Evolutionary conservation across 2,797 vertebrate species (phyloP).

Genomic region (Myiothlypis chrysogaster): DNA sequence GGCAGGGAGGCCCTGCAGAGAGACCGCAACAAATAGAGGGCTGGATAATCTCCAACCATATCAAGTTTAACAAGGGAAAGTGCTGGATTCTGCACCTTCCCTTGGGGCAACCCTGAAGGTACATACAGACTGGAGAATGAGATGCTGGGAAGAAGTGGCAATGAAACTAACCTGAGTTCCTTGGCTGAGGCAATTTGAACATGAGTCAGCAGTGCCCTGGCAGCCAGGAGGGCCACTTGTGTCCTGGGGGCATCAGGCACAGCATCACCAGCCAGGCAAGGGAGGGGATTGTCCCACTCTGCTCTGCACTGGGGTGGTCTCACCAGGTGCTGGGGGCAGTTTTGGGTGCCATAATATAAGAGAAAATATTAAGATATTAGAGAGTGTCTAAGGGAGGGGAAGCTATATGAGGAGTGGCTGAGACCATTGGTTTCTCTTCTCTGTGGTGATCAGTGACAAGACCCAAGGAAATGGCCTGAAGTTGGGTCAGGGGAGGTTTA

Average conservation of each 20-base stretch:
- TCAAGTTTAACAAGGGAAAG: not conserved
- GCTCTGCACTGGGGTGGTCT: fast-evolving
- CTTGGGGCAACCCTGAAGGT: not conserved
- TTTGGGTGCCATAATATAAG: not conserved
- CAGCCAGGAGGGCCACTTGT: fast-evolving
- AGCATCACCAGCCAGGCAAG: fast-evolving
- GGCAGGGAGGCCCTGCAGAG: not conserved
- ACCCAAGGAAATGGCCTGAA: not conserved
- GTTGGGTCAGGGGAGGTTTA: not conserved
- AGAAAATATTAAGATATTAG: not conserved
- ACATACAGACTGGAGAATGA: not conserved
- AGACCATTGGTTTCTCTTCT: not conserved
- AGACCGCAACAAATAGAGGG: no score
- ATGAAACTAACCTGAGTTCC: fast-evolving
- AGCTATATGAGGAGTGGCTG: no score
- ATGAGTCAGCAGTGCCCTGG: not conserved
- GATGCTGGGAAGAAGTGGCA: not conserved
- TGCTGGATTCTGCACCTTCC: not conserved
- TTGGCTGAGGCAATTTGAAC: not conserved
- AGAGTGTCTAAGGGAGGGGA: not conserved
- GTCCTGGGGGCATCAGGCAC: not conserved
- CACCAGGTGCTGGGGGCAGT: not conserved
- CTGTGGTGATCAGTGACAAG: not conserved
- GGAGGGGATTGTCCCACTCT: fast-evolving
- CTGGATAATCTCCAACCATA: not conserved